phyloP scores from a whole-genome alignment of 2,113 vertebrate species.

The Chionis minor region DNA sequence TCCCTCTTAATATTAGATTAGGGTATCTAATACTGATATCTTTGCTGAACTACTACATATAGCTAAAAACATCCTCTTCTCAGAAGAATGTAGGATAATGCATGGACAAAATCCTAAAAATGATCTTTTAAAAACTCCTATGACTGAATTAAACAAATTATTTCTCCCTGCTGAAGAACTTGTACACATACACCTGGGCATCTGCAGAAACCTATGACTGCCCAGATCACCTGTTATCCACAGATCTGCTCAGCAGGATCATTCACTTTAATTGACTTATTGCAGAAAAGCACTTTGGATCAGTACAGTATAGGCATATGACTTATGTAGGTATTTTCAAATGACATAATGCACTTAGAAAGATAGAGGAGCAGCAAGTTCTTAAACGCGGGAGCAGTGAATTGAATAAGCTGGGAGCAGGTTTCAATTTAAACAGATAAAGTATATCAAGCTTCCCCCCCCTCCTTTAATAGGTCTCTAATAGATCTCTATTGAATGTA shows the following conservation, averaged over 20 bases:
- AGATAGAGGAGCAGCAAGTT: background rate
- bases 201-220: background rate
- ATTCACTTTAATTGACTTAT: background rate
- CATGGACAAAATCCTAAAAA: background rate
- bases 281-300: background rate
- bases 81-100: background rate
- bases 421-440: background rate
- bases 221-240: background rate
- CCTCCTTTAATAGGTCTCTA: no score
- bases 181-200: background rate
- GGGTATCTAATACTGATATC: background rate
- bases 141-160: background rate
- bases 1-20: background rate
- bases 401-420: background rate
- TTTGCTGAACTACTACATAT: background rate
- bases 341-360: background rate
- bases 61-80: background rate
- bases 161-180: background rate
- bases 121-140: background rate
- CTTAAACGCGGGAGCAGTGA: background rate
- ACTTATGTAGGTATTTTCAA: background rate
- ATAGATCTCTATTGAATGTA: background rate
- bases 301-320: background rate
- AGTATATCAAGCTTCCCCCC: accelerated
- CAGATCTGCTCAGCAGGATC: background rate